phyloP scores from a whole-genome alignment of 2,888 invertebrate genomes.

The Spodoptera littoralis region DNA sequence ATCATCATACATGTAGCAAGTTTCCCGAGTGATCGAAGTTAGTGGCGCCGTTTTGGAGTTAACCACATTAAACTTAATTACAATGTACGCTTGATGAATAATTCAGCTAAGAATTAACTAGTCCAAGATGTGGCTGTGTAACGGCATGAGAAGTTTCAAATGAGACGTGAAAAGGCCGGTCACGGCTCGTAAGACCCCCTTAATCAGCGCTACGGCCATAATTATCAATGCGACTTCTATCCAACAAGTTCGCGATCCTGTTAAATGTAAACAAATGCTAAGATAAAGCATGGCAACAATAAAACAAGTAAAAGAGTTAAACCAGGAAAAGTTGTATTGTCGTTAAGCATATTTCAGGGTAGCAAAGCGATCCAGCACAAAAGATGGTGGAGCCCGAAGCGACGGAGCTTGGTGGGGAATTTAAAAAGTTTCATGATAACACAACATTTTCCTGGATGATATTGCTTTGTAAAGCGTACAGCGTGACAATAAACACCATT shows the following conservation, averaged over 20 bases:
- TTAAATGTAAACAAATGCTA: constrained; percentile 33
- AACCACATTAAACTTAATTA: constrained; percentile 63
- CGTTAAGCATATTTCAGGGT: constrained; percentile 57
- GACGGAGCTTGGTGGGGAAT: constrained; percentile 50
- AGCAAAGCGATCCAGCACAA: constrained; percentile 50
- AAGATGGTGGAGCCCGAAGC: constrained; percentile 47
- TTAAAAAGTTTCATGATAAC: constrained; percentile 62
- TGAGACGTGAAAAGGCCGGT: constrained; percentile 60
- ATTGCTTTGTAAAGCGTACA: constrained; percentile 55
- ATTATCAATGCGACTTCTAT: constrained; percentile 46
- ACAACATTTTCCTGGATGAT: constrained; percentile 59
- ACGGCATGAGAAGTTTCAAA: constrained; percentile 58
- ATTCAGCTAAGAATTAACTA: constrained; percentile 64
- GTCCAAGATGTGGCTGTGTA: constrained; percentile 59
- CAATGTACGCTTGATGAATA: constrained; percentile 64
- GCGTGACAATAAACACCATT: constrained; percentile 64
- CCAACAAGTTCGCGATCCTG: constrained; percentile 23
- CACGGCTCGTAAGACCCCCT: constrained; percentile 53
- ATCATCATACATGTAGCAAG: constrained; percentile 53
- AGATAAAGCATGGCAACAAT: constrained; percentile 33
- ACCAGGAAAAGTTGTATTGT: constrained; percentile 53
- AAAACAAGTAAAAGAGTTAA: constrained; percentile 45
- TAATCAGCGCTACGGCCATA: constrained; percentile 47
- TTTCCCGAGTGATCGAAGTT: constrained; percentile 60
- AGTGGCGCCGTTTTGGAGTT: constrained; percentile 57